A percentile compares a stretch with the other conserved stretches of the same genome.
Conservation (phyloP, 2,888 invertebrate species). For the Stenodema calcarata region DNA sequence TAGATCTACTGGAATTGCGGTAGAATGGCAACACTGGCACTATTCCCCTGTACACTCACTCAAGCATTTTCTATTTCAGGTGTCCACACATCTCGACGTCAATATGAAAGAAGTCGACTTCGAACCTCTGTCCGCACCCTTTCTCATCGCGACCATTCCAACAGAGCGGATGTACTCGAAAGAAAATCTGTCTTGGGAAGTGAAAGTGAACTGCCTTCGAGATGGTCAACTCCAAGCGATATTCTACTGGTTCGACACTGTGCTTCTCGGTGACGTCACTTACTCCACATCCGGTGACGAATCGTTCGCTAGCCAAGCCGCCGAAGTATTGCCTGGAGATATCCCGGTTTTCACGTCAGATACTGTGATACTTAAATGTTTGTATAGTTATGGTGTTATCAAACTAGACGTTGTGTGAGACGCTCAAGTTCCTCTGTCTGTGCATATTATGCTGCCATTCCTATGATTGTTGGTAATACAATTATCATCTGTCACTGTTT, state of each 20-base stretch:
- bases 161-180: neutral
- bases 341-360: neutral
- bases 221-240: slow-evolving; percentile 4
- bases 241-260: slow-evolving; percentile 28
- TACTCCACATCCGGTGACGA: neutral
- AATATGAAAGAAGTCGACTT: slow-evolving; percentile 29
- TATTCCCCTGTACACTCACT: too few relatives aligned
- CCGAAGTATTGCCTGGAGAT: slow-evolving; percentile 16
- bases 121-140: neutral
- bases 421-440: neutral
- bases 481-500: neutral
- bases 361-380: neutral
- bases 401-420: slow-evolving; percentile 21
- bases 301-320: slow-evolving; percentile 33
- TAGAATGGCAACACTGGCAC: too few relatives aligned
- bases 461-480: neutral
- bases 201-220: neutral
- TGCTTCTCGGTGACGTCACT: slow-evolving; percentile 3
- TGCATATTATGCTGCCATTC: neutral
- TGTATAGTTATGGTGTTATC: slow-evolving; percentile 35
- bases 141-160: slow-evolving; percentile 30
- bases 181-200: slow-evolving; percentile 1
- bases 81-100: slow-evolving; percentile 40
- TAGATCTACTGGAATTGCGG: too few relatives aligned
- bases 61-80: slow-evolving; percentile 26